phyloP scores from a whole-genome alignment of 2,888 invertebrate species.

The Agrenia bidenticulata region DNA sequence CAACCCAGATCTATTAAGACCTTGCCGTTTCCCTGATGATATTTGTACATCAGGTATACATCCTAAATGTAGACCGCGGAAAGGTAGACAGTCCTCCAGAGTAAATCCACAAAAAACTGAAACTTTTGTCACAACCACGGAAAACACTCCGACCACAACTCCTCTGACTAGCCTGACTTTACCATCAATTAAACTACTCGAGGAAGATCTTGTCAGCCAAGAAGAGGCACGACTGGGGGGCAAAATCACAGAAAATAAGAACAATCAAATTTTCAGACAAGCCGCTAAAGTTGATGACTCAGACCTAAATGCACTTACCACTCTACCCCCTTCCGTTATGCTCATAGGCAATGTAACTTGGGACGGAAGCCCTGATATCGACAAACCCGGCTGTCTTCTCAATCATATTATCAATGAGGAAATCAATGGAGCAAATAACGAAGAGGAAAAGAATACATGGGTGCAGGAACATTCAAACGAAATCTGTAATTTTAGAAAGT shows the following conservation, averaged over 20 bases:
- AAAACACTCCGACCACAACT: no score
- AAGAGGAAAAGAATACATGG: conserved; percentile 16
- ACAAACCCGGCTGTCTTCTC: conserved; percentile 2
- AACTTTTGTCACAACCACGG: no score
- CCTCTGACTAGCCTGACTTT: no score
- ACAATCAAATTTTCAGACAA: no score
- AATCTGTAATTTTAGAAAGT: conserved; percentile 26
- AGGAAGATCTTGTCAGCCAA: no score
- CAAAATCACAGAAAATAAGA: no score
- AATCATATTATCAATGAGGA: conserved; percentile 11
- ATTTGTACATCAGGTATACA: not conserved
- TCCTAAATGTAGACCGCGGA: not conserved
- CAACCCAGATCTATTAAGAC: not conserved
- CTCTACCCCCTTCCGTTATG: not conserved
- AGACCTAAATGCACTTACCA: not conserved
- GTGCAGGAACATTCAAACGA: conserved; percentile 9
- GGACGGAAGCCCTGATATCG: conserved; percentile 11
- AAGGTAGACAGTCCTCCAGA: no score
- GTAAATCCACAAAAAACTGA: no score
- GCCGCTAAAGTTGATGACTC: not conserved
- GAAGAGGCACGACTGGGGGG: no score
- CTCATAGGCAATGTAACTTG: conserved; percentile 8
- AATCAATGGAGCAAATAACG: not conserved
- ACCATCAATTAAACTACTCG: no score
- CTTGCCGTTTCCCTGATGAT: not conserved